A percentile compares a stretch with the other conserved stretches of the same genome.
Conservation (phyloP, 2,888 invertebrate species). For the Phalangium opilio region DNA sequence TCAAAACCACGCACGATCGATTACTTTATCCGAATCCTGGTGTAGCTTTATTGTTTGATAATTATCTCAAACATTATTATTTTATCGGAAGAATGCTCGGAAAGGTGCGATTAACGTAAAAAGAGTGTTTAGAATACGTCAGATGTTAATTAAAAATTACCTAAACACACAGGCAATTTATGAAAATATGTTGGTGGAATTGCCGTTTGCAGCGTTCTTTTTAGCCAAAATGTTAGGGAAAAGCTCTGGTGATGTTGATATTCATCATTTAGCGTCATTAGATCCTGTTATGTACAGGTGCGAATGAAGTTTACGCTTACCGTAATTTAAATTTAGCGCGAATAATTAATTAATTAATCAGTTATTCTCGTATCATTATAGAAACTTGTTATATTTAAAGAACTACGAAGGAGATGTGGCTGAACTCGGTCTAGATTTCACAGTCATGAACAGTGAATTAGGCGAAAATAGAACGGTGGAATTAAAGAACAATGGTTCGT, state of each 20-base stretch:
- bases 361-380: constrained; percentile 14
- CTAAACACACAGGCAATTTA: constrained; percentile 55
- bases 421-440: constrained; percentile 74
- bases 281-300: constrained; percentile 75
- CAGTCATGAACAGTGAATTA: constrained; percentile 71
- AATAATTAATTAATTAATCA: not conserved
- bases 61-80: constrained; percentile 77
- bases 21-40: constrained; percentile 92
- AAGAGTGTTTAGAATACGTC: too few relatives aligned
- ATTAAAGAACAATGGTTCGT: constrained; percentile 72
- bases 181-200: constrained; percentile 82
- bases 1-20: constrained; percentile 72
- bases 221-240: constrained; percentile 70
- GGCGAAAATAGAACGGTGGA: constrained; percentile 52
- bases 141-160: too few relatives aligned
- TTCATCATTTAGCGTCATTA: constrained; percentile 81
- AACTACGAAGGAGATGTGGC: constrained; percentile 71
- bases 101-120: constrained; percentile 42
- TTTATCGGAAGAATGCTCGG: constrained; percentile 88
- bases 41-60: constrained; percentile 65
- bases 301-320: constrained; percentile 13
- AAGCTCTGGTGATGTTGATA: constrained; percentile 50
- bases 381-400: constrained; percentile 72
- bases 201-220: constrained; percentile 92
- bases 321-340: not conserved